Evolutionary conservation across 2,888 invertebrate genomes (phyloP), one percentile per base, ranked within the genome.

Genomic region (Philereme transversata): DNA sequence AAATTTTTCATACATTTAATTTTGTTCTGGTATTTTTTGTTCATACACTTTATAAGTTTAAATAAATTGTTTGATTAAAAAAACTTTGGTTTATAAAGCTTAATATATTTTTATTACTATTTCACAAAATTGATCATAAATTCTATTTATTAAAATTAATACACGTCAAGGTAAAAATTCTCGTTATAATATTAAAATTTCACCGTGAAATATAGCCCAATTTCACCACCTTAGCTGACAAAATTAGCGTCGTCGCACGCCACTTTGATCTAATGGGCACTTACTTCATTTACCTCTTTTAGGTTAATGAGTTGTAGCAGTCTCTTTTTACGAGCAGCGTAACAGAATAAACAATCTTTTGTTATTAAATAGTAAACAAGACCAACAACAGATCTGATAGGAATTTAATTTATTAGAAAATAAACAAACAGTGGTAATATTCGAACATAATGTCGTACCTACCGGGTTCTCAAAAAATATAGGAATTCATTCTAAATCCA

Each of bases 121-220:
- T 9, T 34, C 10, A 44, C 35, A 35, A 51, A 44, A 35, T 9
- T 6, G 10, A 34, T 43, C 6, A 34, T 35, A 35, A 44, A 43
- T n/a, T 2, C 33, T 4, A 33, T 59, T 48, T 53, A 45, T 41
- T 36, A 45, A 50, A 53, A 0, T 45, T 50, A 46, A 50, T 53
- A 54, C 49, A n/a, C 45, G 52, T 4, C 34, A 46, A 59, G 8
- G 9, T 34, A 34, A 58, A 48, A 58, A n/a, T 4, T 45, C 22
- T 45, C 10, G 22, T 50, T 11, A 36, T 43, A 38, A 49, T 38
- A 50, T 45, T 44, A 22, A 22, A 22, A 22, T 22, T 45, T 50
- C 10, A n/a, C 10, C 33, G 38, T 57, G 34, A 46, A 72, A 68
- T 49, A 62, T 60, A 55, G 60, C 57, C 54, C 53, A 51, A 51